phyloP scores from a whole-genome alignment of 1,140 invertebrate genomes.

The Drusus annulatus region DNA sequence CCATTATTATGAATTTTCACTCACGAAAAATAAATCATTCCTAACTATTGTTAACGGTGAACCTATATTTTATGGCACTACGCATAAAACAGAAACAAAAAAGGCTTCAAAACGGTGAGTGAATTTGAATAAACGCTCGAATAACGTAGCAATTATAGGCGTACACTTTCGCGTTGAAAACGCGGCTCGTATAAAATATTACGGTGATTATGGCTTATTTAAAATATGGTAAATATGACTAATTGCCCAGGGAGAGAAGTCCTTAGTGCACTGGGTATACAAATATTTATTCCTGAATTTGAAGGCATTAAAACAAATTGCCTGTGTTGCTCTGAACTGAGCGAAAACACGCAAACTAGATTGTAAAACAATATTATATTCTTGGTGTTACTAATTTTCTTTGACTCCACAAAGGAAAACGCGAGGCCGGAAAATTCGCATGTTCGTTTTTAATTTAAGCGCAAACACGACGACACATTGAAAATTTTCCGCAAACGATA shows the following conservation, averaged over 20 bases:
- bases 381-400: background rate
- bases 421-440: background rate
- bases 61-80: too few species aligned
- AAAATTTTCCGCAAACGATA: background rate
- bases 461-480: too few species aligned
- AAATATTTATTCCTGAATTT: slow-evolving; percentile 18
- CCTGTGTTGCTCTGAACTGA: background rate
- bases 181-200: too few species aligned
- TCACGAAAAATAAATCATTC: too few species aligned
- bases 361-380: background rate
- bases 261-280: background rate
- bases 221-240: slow-evolving; percentile 16
- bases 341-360: background rate
- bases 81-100: too few species aligned
- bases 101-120: background rate
- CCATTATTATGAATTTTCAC: too few species aligned
- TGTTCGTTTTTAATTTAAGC: too few species aligned
- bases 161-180: background rate
- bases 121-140: slow-evolving; percentile 8
- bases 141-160: slow-evolving; percentile 4
- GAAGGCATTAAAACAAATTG: slow-evolving; percentile 13
- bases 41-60: too few species aligned
- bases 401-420: slow-evolving; percentile 13
- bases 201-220: slow-evolving; percentile 2
- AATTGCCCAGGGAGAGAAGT: slow-evolving; percentile 1